phyloP scores from a whole-genome alignment of 2,113 vertebrate genomes.

The Clupea harengus region DNA sequence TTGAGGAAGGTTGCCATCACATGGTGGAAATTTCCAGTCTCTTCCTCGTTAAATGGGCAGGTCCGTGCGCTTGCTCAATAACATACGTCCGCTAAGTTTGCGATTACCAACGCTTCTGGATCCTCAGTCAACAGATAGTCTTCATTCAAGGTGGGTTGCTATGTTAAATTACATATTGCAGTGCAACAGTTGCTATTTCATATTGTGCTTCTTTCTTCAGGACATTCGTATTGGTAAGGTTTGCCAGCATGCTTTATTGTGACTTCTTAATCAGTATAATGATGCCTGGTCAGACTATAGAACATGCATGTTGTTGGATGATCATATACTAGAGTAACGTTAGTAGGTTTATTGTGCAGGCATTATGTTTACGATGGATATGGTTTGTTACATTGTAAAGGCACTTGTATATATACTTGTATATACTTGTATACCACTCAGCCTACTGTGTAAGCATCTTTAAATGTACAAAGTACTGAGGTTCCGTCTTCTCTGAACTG shows the following conservation, averaged over 20 bases:
- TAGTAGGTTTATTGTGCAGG: neutral
- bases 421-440: neutral
- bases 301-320: neutral
- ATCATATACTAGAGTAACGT: neutral
- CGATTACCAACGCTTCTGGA: slow-evolving; percentile 4
- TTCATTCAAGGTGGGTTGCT: neutral
- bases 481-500: neutral
- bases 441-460: neutral
- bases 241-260: slow-evolving; percentile 9
- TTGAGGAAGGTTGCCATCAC: slow-evolving; percentile 45
- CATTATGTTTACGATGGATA: neutral
- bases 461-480: neutral
- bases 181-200: slow-evolving; percentile 18
- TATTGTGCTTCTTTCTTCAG: neutral
- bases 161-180: neutral
- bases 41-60: slow-evolving; percentile 42
- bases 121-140: slow-evolving; percentile 14
- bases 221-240: neutral
- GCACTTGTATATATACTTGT: neutral
- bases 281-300: neutral
- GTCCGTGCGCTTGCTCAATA: slow-evolving; percentile 6
- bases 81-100: slow-evolving; percentile 19
- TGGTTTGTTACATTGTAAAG: neutral
- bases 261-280: neutral
- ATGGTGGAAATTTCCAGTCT: slow-evolving; percentile 54